Conservation (phyloP, 2,797 vertebrate species). For the Sebastes cheni region DNA sequence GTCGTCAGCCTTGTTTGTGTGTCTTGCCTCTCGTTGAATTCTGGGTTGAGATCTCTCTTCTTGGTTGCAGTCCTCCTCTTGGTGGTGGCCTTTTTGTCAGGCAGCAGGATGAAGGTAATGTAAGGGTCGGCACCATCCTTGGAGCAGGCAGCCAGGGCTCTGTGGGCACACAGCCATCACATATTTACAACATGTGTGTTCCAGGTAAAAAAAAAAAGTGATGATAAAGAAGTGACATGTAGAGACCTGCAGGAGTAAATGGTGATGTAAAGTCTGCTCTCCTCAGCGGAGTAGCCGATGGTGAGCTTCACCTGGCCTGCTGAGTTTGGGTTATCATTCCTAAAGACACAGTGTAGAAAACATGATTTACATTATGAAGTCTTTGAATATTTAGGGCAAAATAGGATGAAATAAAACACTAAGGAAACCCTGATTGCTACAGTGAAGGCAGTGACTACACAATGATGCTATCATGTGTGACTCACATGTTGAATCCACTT, state of each 20-base stretch:
- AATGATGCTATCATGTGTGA: constrained; percentile 19
- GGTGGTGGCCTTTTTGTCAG: constrained; percentile 89
- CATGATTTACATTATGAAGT: background rate
- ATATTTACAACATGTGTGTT: background rate
- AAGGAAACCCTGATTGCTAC: background rate
- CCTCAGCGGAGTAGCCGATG: constrained; percentile 84
- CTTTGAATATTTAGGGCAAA: background rate
- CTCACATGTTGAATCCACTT: constrained; percentile 67
- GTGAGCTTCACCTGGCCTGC: constrained; percentile 86
- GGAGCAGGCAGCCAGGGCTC: constrained; percentile 82
- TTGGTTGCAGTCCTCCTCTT: constrained; percentile 91
- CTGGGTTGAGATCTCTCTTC: constrained; percentile 89
- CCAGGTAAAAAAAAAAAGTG: background rate
- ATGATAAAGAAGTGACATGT: background rate
- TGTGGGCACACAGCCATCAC: constrained; percentile 50
- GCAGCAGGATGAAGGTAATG: constrained; percentile 87
- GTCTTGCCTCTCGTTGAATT: constrained; percentile 89
- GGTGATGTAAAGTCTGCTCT: constrained; percentile 85
- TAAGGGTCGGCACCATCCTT: constrained; percentile 91
- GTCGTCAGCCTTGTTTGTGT: background rate
- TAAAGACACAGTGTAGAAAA: constrained; percentile 36
- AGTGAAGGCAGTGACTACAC: background rate
- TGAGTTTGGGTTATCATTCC: constrained; percentile 55
- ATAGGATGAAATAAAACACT: background rate
- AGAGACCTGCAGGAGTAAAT: constrained; percentile 88